Base-by-base conservation (phyloP, 1,140 invertebrate species). In the Ceratina japonica region DNA sequence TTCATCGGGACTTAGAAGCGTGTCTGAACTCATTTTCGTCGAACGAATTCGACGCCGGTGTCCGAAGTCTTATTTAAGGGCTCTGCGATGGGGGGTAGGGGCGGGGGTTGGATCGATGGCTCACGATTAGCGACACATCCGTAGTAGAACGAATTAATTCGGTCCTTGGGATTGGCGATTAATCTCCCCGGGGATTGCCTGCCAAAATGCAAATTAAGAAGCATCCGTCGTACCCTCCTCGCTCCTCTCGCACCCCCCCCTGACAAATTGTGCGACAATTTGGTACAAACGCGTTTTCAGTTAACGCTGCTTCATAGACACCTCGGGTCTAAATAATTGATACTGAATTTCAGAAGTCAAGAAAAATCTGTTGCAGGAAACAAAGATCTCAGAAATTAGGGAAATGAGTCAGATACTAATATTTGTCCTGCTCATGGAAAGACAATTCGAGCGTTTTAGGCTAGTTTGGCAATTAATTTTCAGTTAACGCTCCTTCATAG, bases 141-240 rank as follows among this genome's bases (percentile, higher is more conserved):
- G 12, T 16, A 22, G n/a, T 12, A 20, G 12, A 44, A 37, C 73
- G 64, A 70, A 77, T 77, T 77, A 77, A 70, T 77, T 71, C 59
- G 73, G 16, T 51, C 31, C 58, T 63, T 62, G 37, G 44, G 56
- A 51, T 70, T 70, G 16, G 24, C 49, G 27, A 70, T 70, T 70
- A 70, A 77, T 70, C 65, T 62, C 4, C 18, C 15, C 13, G 31
- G 22, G 31, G 12, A 68, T 22, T 51, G 31, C 37, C 51, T 66
- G 73, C 51, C 73, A 75, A 44, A 52, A 75, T 68, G 54, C 24
- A 75, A 75, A 75, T 75, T 65, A 31, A 75, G 72, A 64, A 56
- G 63, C 62, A 54, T 64, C 72, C 24, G 27, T 27, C 13, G 5
- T 44, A 10, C n/a, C 72, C n/a, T 37, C 10, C 13, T 51, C 51